Conservation (phyloP, 1,140 invertebrate species). For the Platyura marginata region DNA sequence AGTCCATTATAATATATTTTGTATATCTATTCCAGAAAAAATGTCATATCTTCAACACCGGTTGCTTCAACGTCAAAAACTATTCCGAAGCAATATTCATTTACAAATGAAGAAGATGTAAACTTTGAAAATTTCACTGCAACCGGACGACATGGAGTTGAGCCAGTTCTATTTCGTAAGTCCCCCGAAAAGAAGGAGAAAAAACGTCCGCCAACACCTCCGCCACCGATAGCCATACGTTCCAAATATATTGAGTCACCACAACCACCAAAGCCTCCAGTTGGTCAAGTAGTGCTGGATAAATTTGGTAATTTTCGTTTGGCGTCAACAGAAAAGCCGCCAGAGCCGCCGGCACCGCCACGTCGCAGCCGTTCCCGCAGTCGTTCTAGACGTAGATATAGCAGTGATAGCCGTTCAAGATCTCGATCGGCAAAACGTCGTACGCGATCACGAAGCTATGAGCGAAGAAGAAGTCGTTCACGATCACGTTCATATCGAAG, state of each 20-base stretch:
- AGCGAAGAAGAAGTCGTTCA: neutral
- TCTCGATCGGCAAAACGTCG: neutral
- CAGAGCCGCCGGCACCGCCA: neutral
- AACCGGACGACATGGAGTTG: neutral
- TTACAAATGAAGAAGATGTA: neutral
- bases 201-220: neutral
- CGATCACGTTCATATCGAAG: neutral
- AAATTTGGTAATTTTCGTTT: slow-evolving; percentile 1
- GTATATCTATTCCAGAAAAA: neutral
- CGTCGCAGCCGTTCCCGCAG: neutral
- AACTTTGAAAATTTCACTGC: neutral
- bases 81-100: neutral
- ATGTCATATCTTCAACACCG: neutral
- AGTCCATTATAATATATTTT: too few species aligned
- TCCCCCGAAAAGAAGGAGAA: neutral
- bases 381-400: neutral
- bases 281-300: neutral
- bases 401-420: neutral
- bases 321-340: neutral
- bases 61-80: neutral
- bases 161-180: neutral
- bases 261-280: neutral
- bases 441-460: neutral
- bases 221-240: neutral
- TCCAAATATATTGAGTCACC: neutral